Evolutionary conservation across 2,113 vertebrate genomes (phyloP).

Genomic region (Eulemur macaco): DNA sequence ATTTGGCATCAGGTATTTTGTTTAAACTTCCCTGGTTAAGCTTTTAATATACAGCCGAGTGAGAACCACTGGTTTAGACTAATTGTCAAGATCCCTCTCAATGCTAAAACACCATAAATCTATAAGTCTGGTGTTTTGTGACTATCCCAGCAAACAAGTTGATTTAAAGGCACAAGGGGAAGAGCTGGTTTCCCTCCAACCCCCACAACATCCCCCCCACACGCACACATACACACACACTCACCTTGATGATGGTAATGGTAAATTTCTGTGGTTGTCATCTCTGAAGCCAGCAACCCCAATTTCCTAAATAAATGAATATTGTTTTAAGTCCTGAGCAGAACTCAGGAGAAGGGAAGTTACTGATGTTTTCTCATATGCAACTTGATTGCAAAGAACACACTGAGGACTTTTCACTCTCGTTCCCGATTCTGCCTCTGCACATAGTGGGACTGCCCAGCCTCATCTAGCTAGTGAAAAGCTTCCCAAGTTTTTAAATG

Average conservation of each 20-base stretch:
- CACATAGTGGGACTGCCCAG: fast-evolving
- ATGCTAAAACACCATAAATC: background rate
- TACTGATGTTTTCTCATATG: background rate
- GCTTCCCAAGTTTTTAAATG: background rate
- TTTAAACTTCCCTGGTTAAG: background rate
- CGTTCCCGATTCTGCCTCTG: background rate
- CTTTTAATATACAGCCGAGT: background rate
- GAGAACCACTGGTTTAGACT: background rate
- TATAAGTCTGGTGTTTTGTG: background rate
- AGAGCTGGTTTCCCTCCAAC: background rate
- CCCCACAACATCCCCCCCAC: too few species aligned
- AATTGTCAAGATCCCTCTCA: background rate
- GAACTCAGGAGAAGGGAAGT: background rate
- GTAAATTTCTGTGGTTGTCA: background rate
- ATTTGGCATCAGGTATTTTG: background rate
- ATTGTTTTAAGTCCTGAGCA: background rate
- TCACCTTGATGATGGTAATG: background rate
- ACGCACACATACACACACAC: too few species aligned
- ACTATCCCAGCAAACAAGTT: background rate
- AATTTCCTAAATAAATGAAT: background rate
- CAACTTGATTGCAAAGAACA: background rate
- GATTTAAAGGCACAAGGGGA: background rate
- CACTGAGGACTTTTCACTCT: fast-evolving
- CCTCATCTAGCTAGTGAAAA: background rate
- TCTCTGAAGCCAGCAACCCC: background rate